Conservation (phyloP, 2,888 invertebrate genomes). For the Macrophya alboannulata region DNA sequence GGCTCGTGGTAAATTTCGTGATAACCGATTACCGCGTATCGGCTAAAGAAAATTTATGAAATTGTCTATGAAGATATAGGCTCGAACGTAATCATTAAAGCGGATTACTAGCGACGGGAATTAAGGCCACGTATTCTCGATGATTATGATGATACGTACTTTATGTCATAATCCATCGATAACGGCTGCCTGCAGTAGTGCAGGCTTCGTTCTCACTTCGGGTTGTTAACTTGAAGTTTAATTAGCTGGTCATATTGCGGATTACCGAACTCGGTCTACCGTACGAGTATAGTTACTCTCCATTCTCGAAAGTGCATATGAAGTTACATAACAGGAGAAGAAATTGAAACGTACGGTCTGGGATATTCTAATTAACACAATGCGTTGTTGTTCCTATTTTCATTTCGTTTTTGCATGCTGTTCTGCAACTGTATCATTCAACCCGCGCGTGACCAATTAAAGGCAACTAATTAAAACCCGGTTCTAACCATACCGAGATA, state of each 20-base stretch:
- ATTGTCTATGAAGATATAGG: slow-evolving; percentile 1
- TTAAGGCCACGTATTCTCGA: slow-evolving; percentile 11
- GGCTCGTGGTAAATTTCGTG: no score
- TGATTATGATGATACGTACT: neutral
- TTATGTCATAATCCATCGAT: neutral
- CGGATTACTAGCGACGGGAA: slow-evolving; percentile 1
- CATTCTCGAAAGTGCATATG: no score
- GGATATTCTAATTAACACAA: slow-evolving; percentile 38
- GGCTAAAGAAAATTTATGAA: neutral
- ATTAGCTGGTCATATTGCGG: slow-evolving; percentile 9
- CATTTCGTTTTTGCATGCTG: neutral
- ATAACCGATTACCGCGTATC: neutral
- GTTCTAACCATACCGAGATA: neutral
- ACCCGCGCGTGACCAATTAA: neutral
- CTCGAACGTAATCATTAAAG: slow-evolving; percentile 16
- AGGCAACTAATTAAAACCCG: neutral
- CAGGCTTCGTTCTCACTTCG: neutral
- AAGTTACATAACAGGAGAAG: neutral
- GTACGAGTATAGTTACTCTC: neutral
- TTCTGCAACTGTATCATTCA: neutral
- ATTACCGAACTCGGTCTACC: neutral
- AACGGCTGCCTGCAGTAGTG: neutral
- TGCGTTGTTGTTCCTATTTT: no score
- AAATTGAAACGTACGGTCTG: neutral
- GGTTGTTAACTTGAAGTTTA: slow-evolving; percentile 13